phyloP scores from a whole-genome alignment of 2,797 vertebrate genomes.

The Scarus forsteni region DNA sequence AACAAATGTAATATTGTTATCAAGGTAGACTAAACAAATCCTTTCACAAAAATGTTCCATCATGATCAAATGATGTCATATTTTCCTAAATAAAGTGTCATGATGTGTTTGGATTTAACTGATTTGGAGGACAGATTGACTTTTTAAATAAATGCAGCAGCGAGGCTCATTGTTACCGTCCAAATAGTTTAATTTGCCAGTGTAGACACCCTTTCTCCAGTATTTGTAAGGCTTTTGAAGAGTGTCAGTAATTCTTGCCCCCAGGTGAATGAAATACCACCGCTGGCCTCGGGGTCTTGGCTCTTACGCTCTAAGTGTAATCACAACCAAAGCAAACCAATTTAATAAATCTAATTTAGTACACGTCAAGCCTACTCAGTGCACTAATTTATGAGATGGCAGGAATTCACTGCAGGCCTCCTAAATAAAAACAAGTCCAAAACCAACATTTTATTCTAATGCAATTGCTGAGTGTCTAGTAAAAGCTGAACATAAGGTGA shows the following conservation, averaged over 20 bases:
- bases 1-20: too few relatives aligned
- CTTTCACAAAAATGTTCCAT: too few relatives aligned
- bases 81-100: too few relatives aligned
- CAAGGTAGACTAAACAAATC: too few relatives aligned
- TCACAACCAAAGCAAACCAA: conserved; percentile 50
- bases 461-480: conserved; percentile 57
- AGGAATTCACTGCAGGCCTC: conserved; percentile 31
- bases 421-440: conserved; percentile 59
- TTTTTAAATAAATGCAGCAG: too few relatives aligned
- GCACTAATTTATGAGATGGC: conserved; percentile 39
- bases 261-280: conserved; percentile 32
- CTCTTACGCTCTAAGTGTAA: conserved; percentile 28
- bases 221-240: background rate
- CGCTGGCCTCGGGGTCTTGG: conserved; percentile 3
- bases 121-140: too few relatives aligned
- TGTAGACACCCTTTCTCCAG: background rate
- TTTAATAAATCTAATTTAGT: conserved; percentile 66
- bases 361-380: conserved; percentile 50
- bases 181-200: background rate
- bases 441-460: conserved; percentile 68
- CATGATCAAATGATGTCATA: too few relatives aligned
- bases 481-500: conserved; percentile 65
- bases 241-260: conserved; percentile 16
- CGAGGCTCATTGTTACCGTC: too few relatives aligned
- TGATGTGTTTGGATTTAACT: too few relatives aligned